phyloP scores from a whole-genome alignment of 2,888 invertebrate species.

The Acleris sparsana region DNA sequence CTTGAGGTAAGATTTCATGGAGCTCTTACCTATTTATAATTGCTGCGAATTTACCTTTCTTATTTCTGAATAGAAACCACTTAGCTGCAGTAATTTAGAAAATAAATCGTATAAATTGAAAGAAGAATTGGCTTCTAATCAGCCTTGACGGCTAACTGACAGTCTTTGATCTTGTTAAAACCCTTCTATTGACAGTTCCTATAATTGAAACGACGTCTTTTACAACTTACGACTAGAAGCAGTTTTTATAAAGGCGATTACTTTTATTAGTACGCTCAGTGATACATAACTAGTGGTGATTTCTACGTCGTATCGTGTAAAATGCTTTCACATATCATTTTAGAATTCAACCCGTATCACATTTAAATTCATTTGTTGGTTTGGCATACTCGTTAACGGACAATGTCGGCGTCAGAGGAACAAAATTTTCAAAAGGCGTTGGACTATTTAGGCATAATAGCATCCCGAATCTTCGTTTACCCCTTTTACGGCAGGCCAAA shows the following conservation, averaged over 20 bases:
- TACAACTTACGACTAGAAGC: slow-evolving; percentile 11
- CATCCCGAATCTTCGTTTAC: slow-evolving; percentile 57
- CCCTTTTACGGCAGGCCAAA: slow-evolving; percentile 60
- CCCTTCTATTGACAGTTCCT: slow-evolving; percentile 4
- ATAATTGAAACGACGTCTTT: slow-evolving; percentile 12
- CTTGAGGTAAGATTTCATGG: no score
- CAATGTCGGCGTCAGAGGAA: slow-evolving; percentile 41
- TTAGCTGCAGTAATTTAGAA: neutral
- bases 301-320: slow-evolving; percentile 5
- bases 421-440: slow-evolving; percentile 53
- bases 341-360: neutral
- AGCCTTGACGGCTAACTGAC: neutral
- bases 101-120: neutral
- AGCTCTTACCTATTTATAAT: no score
- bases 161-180: slow-evolving; percentile 22
- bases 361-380: neutral
- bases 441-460: slow-evolving; percentile 53
- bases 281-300: no score
- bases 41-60: no score
- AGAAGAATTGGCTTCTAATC: neutral
- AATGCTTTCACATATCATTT: neutral
- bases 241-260: neutral
- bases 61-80: no score
- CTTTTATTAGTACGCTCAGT: no score
- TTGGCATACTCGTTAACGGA: neutral